These are phyloP conservation scores for Drosophila prolongata DNA, from an alignment of 2,888 invertebrate genomes.

Conservation along the genomic window DNA sequence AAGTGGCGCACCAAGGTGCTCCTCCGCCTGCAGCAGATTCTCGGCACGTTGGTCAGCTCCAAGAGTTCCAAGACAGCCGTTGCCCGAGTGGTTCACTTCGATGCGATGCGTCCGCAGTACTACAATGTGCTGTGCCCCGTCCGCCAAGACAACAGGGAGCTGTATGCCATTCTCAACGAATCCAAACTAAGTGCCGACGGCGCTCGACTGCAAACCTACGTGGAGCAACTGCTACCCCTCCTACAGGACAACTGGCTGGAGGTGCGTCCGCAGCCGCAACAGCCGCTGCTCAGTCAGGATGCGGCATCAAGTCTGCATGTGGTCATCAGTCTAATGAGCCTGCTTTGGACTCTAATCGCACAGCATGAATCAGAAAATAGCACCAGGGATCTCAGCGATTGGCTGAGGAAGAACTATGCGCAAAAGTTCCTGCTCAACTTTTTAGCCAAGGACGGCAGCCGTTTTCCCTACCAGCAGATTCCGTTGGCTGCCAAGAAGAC, in stretches of 20 bases:
- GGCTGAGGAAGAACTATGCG: conserved; percentile 86
- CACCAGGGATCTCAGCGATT: conserved; percentile 84
- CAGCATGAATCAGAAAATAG: conserved; percentile 71
- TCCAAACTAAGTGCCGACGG: conserved; percentile 23
- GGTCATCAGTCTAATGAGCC: conserved; percentile 87
- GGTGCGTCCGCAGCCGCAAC: conserved; percentile 85
- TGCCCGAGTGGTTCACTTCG: conserved; percentile 46
- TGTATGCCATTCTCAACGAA: conserved; percentile 41
- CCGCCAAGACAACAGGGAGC: conserved; percentile 17
- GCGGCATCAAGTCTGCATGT: conserved; percentile 87
- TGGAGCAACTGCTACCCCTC: conserved; percentile 89
- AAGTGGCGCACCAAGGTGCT: conserved; percentile 92
- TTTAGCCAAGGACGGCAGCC: conserved; percentile 59
- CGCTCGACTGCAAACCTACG: conserved; percentile 86
- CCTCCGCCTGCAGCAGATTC: conserved; percentile 88
- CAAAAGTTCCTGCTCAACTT: conserved; percentile 86
- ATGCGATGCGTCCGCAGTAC: conserved; percentile 54
- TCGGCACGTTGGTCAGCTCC: conserved; percentile 83
- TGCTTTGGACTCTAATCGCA: conserved; percentile 86
- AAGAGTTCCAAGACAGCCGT: neutral
- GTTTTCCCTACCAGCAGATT: conserved; percentile 81
- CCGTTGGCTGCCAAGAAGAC: conserved; percentile 23
- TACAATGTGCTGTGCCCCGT: conserved; percentile 48
- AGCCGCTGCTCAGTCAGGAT: conserved; percentile 86
- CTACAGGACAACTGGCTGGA: conserved; percentile 94